phyloP scores from a whole-genome alignment of 2,113 vertebrate genomes.

The Alligator sinensis region DNA sequence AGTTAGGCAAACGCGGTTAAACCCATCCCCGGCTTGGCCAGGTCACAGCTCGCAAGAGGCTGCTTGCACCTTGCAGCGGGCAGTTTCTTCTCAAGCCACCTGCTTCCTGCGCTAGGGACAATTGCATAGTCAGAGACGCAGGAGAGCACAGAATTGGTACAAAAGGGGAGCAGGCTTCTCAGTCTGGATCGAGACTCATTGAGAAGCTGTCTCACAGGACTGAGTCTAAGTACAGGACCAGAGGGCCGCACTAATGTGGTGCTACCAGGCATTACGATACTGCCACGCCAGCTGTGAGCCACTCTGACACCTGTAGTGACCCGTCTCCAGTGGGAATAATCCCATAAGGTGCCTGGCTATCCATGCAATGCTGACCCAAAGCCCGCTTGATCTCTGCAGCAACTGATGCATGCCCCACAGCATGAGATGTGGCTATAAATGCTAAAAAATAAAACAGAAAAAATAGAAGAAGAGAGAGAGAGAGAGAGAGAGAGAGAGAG shows the following conservation, averaged over 20 bases:
- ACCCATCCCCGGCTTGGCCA: background rate
- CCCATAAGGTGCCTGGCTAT: background rate
- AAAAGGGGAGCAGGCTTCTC: background rate
- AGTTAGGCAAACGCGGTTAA: background rate
- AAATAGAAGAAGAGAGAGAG: too few species aligned
- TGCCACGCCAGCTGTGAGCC: background rate
- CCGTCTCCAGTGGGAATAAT: background rate
- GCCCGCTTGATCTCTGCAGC: background rate
- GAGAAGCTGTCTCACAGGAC: too few species aligned
- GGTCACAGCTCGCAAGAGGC: background rate
- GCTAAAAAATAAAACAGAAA: too few species aligned
- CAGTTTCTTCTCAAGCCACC: background rate
- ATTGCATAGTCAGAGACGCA: background rate
- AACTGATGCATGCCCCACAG: background rate
- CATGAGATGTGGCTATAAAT: background rate
- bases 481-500: too few species aligned
- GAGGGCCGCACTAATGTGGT: too few species aligned
- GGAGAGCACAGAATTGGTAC: too few species aligned
- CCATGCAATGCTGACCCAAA: background rate
- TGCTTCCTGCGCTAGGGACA: background rate
- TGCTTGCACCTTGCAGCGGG: background rate
- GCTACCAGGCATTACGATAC: background rate
- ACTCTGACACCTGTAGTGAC: background rate
- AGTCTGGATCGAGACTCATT: background rate
- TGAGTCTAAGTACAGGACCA: too few species aligned